phyloP scores from a whole-genome alignment of 2,797 vertebrate species.

The Acipenser ruthenus region DNA sequence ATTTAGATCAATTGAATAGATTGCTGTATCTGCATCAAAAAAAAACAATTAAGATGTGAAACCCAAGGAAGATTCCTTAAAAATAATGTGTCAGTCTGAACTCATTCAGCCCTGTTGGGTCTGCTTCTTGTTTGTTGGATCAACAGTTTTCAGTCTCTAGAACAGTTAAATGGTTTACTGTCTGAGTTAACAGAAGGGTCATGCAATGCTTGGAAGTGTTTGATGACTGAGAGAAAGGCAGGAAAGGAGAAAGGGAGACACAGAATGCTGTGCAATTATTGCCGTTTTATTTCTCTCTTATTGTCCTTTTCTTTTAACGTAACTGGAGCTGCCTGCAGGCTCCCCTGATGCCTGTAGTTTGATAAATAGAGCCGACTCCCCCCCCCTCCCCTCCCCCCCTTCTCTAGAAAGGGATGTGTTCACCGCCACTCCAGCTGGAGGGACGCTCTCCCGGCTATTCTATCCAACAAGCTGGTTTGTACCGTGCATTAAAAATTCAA shows the following conservation, averaged over 20 bases:
- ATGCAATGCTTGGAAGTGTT: neutral
- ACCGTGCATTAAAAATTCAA: slow-evolving; percentile 50
- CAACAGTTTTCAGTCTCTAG: too few relatives aligned
- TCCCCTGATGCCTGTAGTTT: slow-evolving; percentile 35
- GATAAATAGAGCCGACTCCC: slow-evolving; percentile 48
- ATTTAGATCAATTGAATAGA: too few relatives aligned
- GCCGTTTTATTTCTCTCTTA: slow-evolving; percentile 9
- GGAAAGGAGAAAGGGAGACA: neutral
- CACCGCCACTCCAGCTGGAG: slow-evolving; percentile 32
- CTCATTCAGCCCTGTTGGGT: too few relatives aligned
- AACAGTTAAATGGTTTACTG: too few relatives aligned
- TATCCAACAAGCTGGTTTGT: slow-evolving; percentile 53
- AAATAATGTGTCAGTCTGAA: too few relatives aligned
- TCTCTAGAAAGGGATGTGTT: slow-evolving; percentile 27
- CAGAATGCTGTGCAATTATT: slow-evolving; percentile 4
- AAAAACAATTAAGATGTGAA: too few relatives aligned
- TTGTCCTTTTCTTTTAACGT: slow-evolving; percentile 15
- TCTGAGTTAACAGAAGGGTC: too few relatives aligned
- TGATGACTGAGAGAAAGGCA: neutral
- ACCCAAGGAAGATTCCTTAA: too few relatives aligned
- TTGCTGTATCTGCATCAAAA: too few relatives aligned
- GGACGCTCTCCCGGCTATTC: slow-evolving; percentile 34
- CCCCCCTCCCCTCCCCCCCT: slow-evolving; percentile 11
- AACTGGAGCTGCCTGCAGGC: slow-evolving; percentile 10
- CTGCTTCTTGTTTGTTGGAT: too few relatives aligned